Evolutionary conservation across 2,888 invertebrate genomes (phyloP), one percentile per base, ranked within the genome.

Genomic region (Frankliniella intonsa): DNA sequence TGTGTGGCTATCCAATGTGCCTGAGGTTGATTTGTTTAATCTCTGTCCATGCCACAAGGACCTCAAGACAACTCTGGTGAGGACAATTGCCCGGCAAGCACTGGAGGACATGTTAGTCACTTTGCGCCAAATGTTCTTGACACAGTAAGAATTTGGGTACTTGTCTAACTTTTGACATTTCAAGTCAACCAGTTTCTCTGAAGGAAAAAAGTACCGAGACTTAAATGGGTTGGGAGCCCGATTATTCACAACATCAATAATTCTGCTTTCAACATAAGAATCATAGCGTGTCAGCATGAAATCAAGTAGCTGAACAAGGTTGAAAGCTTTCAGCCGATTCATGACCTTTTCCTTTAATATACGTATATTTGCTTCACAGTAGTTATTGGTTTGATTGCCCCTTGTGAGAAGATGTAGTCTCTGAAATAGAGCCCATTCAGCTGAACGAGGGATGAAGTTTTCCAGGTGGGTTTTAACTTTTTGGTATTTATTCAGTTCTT

Each of bases 361-460:
- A 80, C 83, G 50, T 80, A 85, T 85, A 50, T 84, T 84, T 25
- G 84, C 84, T 81, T 84, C 85, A 22, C 82, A 84, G 81, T 82
- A 82, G 82, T 84, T 84, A 82, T 84, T 84, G n/a, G 84, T 84
- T 81, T 85, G 82, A 82, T 84, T 84, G 82, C 84, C 84, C 81
- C 84, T 80, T 69, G 82, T 84, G 80, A 85, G 81, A 81, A 84
- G 81, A 82, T 82, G 81, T 82, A 80, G 80, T 81, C 84, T 81
- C 81, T 83, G 80, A 83, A 82, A 82, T 55, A 83, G 65, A 81
- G 82, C 84, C 84, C 84, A 84, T 81, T 84, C 84, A 22, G 69
- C 7, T 22, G 69, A 5, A 22, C 69, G 22, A 69, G 22, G 69
- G 22, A 69, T 22, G 22, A 22, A 69, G 7, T 69, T 5, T 22